Evolutionary conservation across 2,797 vertebrate genomes (phyloP), one percentile per base, ranked within the genome.

Genomic region (Xiphorhynchus erythropygius): DNA sequence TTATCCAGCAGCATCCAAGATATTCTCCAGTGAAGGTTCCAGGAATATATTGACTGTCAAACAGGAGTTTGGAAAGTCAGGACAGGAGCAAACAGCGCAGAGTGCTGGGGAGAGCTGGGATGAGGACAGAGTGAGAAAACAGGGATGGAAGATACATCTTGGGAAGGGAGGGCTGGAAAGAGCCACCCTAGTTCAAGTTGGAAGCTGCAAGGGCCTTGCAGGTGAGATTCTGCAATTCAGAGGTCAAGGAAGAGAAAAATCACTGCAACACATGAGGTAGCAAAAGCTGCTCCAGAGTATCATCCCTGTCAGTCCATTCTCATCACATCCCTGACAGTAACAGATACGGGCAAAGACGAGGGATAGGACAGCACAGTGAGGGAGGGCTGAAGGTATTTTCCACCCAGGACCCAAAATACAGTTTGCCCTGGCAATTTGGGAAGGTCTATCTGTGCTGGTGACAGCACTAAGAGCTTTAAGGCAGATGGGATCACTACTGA

Each of bases 181-280:
- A 57, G 35, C 42, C 13, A 3, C 2, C 21, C 35, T 2, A 33
- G 18, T 4, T 65, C 22, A 39, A 30, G 8, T 0, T 39, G 69
- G 50, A n/a, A 83, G 44, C 23, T 76, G 52, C 75, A 37, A 37
- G 33, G 50, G 32, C 56, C 42, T 37, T 44, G 37, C 46, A 84
- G 67, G 16, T 28, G 17, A 33, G 18, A 57, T 73, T 7, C 67
- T 65, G 64, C 57, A 59, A 13, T 10, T 22, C 46, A 69, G 13
- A 53, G 30, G 50, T 49, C 39, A 35, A 4, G 7, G 33, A 75
- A 74, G 55, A 84, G 56, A 89, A 4, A 35, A 69, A 64, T 50
- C 56, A 50, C 22, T 74, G 7, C 21, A 53, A 37, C 25, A 37
- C 4, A 13, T 0, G 18, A 9, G 65, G 7, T 19, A 88, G 13